Base-by-base conservation (phyloP, 2,888 invertebrate genomes). In the Hypomecis punctinalis region DNA sequence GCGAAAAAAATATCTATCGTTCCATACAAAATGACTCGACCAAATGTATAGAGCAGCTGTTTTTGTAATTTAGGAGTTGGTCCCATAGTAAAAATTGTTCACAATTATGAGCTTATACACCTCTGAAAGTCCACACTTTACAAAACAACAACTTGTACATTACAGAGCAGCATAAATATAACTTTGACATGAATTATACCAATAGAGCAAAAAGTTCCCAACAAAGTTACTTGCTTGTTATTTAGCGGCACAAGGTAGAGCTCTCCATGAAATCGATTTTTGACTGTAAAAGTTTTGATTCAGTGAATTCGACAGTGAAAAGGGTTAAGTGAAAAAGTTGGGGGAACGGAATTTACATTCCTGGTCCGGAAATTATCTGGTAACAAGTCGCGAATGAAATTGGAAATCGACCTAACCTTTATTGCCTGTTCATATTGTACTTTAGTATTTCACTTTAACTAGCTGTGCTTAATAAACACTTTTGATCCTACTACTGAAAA, bases 231-330 rank as follows among this genome's bases (percentile, higher is more conserved):
- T 53, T 43, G 39, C 54, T n/a, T 36, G 48, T 48, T 39, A 49
- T 63, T 63, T 59, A 59, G 40, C 51, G 51, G 55, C 51, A 60
- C 55, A 42, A 13, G 48, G 36, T 40, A 52, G 35, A 33, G 51
- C 47, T 40, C 13, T 13, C 43, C n/a, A 46, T 63, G 43, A 37
- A 54, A 58, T 63, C 39, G 61, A 60, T 67, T 71, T 56, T 57
- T 51, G 61, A 57, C 57, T 48, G 37, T 47, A 58, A 66, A 66
- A 64, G 54, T 63, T 63, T 48, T 57, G 59, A 64, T 64, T 53
- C 57, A 65, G 51, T 62, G 53, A 58, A 59, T 59, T 51, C 55
- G 72, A 70, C 72, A 70, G 66, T 69, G 67, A 70, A 62, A 69
- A 60, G 69, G 69, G 70, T 68, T 52, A 58, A 64, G 68, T 66